phyloP scores from a whole-genome alignment of 1,140 invertebrate genomes.

The Hyphantria cunea region DNA sequence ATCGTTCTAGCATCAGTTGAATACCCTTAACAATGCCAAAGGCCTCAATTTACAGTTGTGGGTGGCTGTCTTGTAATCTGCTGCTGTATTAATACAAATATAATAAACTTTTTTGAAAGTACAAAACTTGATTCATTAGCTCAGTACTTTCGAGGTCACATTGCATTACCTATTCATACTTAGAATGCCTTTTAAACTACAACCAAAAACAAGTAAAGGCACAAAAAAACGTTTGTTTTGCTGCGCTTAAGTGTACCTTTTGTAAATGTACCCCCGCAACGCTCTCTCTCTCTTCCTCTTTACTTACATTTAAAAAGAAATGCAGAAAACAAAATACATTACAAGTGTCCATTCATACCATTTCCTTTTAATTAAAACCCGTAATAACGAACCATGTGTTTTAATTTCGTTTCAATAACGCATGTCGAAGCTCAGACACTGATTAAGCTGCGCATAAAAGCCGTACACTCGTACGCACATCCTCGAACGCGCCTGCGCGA shows the following conservation, averaged over 20 bases:
- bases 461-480: conserved; percentile 30
- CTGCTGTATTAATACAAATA: no score
- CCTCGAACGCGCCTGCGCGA: conserved; percentile 26
- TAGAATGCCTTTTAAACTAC: no score
- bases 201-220: no score
- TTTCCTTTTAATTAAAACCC: conserved; percentile 30
- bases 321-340: background rate
- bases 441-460: conserved; percentile 57
- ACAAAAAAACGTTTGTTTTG: no score
- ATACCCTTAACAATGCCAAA: background rate
- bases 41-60: background rate
- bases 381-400: conserved; percentile 36
- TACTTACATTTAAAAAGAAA: no score
- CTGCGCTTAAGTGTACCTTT: no score
- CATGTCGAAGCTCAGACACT: conserved; percentile 58
- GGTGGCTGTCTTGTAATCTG: background rate
- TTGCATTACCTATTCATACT: no score
- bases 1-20: background rate
- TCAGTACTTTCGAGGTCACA: no score
- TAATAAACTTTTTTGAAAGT: no score
- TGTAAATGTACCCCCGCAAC: no score
- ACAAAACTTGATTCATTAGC: no score
- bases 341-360: conserved; percentile 6
- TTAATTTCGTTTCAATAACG: conserved; percentile 67
- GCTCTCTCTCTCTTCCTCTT: no score